Base-by-base conservation (phyloP, 2,797 vertebrate species). In the Tokudaia tokunoshimensis region DNA sequence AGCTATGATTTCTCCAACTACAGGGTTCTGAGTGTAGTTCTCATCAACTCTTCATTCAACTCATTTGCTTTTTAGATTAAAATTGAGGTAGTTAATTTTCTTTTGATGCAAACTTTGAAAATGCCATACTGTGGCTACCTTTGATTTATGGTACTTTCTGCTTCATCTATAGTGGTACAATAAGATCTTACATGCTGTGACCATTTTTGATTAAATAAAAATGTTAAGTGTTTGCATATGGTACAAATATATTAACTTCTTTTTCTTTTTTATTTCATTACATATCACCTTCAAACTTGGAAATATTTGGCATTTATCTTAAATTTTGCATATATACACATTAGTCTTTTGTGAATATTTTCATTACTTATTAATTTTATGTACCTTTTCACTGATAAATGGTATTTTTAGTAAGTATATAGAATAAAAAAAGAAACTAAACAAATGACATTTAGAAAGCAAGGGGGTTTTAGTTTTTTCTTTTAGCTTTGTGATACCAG, bases 191-290 rank as follows among this genome's bases (percentile, higher is more conserved):
- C 47, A 91, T 19, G 59, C 14, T 78, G 47, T 1, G 8, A 52
- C 75, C 76, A 22, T 29, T 94, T 97, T 94, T 97, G 96, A 92
- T 78, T 76, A 72, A 94, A 95, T 91, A 52, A 92, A 50, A 55
- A 78, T 37, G 92, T 89, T 87, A 67, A 91, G 6, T 81, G 85
- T 97, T 93, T 94, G 41, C n/a, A 91, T 61, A 61, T 37, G 12
- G 20, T 79, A 3, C 20, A 91, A 93, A 93, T 55, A 13, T 90
- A 50, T 55, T 92, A 44, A 41, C 14, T 89, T 22, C 34, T 3
- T 70, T 37, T 74, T 92, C 78, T 6, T 85, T 89, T 29, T 11
- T 85, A 85, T 81, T 93, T 91, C 82, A 72, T 94, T 89, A 84
- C 94, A 89, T 61, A n/a, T 80, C 75, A 26, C 2, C 24, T 57